Evolutionary conservation across 1,140 invertebrate species (phyloP).

Genomic region (Pachypsylla venusta): DNA sequence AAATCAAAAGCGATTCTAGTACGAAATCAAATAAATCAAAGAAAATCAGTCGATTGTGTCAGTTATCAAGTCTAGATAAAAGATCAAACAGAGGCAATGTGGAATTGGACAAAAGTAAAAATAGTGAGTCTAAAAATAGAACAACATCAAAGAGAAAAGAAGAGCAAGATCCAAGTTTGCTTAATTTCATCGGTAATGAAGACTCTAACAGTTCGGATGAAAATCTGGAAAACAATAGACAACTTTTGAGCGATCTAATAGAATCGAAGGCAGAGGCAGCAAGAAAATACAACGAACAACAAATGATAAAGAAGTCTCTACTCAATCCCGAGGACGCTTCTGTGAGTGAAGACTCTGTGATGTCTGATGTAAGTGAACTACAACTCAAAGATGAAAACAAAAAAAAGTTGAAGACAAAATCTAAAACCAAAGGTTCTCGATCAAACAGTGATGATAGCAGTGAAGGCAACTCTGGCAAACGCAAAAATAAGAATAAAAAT

Average conservation of each 20-base stretch:
- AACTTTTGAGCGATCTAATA: neutral
- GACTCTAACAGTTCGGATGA: neutral
- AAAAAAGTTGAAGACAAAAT: neutral
- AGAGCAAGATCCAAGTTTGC: neutral
- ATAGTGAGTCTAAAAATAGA: no score
- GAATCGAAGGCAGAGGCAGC: neutral
- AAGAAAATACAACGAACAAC: neutral
- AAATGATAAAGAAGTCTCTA: neutral
- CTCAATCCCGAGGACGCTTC: neutral
- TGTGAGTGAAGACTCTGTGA: neutral
- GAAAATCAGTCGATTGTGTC: no score
- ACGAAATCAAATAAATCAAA: no score
- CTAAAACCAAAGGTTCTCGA: neutral
- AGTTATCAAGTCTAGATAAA: neutral
- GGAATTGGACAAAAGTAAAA: no score
- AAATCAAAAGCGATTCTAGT: no score
- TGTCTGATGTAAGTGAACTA: neutral
- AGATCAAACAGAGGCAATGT: no score
- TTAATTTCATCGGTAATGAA: neutral
- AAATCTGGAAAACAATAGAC: neutral
- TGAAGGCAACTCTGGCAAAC: neutral
- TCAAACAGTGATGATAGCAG: neutral
- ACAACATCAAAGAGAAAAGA: neutral
- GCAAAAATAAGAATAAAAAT: conserved; percentile 7
- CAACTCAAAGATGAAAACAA: no score